Base-by-base conservation (phyloP, 2,888 invertebrate species). In the Drosophila acutilabella region DNA sequence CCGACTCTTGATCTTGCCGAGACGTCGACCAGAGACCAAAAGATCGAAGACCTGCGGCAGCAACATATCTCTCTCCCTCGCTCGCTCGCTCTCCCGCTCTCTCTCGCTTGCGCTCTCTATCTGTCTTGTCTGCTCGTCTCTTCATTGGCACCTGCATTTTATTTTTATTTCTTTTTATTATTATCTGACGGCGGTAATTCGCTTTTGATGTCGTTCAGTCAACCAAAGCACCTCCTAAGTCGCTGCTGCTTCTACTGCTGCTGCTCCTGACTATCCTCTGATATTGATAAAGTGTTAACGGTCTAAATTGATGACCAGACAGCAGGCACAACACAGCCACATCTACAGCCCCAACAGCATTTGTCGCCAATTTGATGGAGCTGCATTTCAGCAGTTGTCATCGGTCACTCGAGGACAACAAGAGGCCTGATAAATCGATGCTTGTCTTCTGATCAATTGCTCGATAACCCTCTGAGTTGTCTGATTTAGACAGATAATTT, bases 271-370 rank as follows among this genome's bases (percentile, higher is more conserved):
- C 60, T 62, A 54, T 48, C 58, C 62, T 7, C 30, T 68, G 79
- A 64, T 78, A 78, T 78, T 78, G 78, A 78, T 78, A 78, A 71
- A 79, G 78, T 78, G 78, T 68, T 75, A 78, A 78, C 71, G 65
- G 68, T 68, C 54, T 48, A 45, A 62, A 74, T 77, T 74, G 78
- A 78, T 66, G 36, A 51, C 56, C 72, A 42, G 68, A 54, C 68
- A 64, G 54, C 56, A 33, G 50, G 33, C 18, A 23, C 52, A 47
- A 26, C 69, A 51, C 47, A 23, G 23, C 0, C 44, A 23, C 52
- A 26, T 3, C 44, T 36, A 6, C 44, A 26, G 16, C 23, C 41
- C 11, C 36, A 45, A 45, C 72, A 47, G 71, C 79, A 78, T 78
- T 78, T 78, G 79, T 78, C 74, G 67, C 74, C 74, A 61, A 71